Evolutionary conservation across 2,113 vertebrate species (phyloP).

Genomic region (Amblyopsis rosae): DNA sequence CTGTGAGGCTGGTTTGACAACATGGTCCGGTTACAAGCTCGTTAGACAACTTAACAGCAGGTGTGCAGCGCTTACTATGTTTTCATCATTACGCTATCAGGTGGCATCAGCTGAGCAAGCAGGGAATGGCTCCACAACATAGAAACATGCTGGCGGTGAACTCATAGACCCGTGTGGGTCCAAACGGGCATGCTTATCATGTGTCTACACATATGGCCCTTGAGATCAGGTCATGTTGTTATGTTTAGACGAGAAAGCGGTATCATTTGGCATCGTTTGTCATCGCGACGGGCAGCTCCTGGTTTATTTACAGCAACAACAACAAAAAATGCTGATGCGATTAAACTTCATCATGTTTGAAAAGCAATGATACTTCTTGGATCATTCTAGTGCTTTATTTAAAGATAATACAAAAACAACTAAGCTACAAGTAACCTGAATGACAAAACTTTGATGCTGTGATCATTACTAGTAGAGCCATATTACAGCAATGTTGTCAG

Average conservation of each 20-base stretch:
- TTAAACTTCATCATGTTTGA: constrained; percentile 41
- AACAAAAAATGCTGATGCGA: constrained; percentile 54
- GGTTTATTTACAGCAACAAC: constrained; percentile 47
- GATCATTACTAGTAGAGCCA: too few species aligned
- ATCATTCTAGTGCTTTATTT: too few species aligned
- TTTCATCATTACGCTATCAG: constrained; percentile 61
- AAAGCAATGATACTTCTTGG: constrained; percentile 21
- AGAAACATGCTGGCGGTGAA: constrained; percentile 43
- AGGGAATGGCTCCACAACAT: constrained; percentile 37
- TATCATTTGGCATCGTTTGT: constrained; percentile 11
- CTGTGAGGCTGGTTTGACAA: constrained; percentile 50
- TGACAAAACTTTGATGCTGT: too few species aligned
- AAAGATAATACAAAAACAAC: constrained; percentile 14
- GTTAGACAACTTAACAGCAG: constrained; percentile 34
- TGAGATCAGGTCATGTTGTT: constrained; percentile 1
- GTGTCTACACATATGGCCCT: constrained; percentile 12
- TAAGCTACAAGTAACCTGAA: neutral
- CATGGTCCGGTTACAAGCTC: constrained; percentile 58
- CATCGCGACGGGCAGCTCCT: constrained; percentile 49
- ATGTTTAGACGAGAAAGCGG: neutral
- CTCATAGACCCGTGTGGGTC: constrained; percentile 33
- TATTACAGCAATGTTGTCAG: constrained; percentile 11
- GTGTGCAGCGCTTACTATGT: constrained; percentile 42
- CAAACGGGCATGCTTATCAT: constrained; percentile 45
- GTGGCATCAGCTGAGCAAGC: constrained; percentile 57